Evolutionary conservation across 2,113 vertebrate species (phyloP).

Genomic region (Suricata suricatta): DNA sequence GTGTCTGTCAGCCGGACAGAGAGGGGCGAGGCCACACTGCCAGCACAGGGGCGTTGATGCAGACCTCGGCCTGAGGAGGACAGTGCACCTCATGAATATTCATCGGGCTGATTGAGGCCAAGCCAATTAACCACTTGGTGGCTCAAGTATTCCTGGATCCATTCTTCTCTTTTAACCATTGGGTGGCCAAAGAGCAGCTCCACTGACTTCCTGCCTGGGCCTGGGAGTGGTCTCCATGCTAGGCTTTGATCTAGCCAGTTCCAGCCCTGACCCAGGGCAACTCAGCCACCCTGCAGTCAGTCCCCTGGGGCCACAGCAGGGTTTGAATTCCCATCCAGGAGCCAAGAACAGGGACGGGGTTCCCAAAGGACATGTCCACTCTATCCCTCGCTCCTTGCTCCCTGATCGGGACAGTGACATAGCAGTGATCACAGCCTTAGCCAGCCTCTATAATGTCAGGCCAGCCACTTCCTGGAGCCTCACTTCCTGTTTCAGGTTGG

Average conservation of each 20-base stretch:
- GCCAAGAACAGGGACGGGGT: not conserved
- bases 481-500: not conserved
- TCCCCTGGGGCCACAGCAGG: not conserved
- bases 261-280: not conserved
- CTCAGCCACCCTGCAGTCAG: not conserved
- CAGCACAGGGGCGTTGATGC: constrained; percentile 79
- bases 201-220: constrained; percentile 37
- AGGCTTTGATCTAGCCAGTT: not conserved
- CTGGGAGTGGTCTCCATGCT: fast-evolving
- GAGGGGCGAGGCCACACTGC: constrained; percentile 83
- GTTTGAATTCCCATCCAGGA: not conserved
- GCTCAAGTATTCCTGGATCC: constrained; percentile 82
- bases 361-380: not conserved
- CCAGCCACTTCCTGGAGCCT: not conserved
- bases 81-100: constrained; percentile 88
- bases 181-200: constrained; percentile 59
- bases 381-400: not conserved
- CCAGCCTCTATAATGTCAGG: not conserved
- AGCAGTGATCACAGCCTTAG: not conserved
- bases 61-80: constrained; percentile 84
- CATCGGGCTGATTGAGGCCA: constrained; percentile 87
- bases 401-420: not conserved
- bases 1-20: constrained; percentile 90
- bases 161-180: constrained; percentile 81
- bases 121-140: constrained; percentile 89